A percentile compares a stretch with the other conserved stretches of the same genome.
Conservation (phyloP, 2,888 invertebrate species). For the Stictocephala bisonia region DNA sequence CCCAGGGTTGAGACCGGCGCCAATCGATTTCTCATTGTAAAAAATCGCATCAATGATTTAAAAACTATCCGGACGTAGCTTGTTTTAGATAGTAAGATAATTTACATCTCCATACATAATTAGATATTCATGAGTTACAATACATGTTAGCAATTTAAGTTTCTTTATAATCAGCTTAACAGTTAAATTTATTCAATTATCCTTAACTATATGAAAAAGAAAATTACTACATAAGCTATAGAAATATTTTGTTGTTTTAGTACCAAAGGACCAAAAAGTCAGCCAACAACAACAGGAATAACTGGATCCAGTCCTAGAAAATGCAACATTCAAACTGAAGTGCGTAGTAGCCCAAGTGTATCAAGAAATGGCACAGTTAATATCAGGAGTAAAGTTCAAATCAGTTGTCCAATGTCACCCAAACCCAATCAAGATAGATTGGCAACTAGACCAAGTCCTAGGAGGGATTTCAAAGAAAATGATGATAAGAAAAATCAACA, state of each 20-base stretch:
- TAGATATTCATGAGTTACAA: too few relatives aligned
- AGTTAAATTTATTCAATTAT: too few relatives aligned
- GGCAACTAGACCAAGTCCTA: background rate
- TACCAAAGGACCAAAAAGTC: background rate
- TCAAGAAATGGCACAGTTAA: background rate
- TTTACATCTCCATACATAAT: too few relatives aligned
- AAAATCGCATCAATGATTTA: too few relatives aligned
- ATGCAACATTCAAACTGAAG: slow-evolving; percentile 10
- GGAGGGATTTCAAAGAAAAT: background rate
- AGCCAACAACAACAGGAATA: background rate
- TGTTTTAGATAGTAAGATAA: too few relatives aligned
- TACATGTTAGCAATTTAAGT: too few relatives aligned
- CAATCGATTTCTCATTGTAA: too few relatives aligned
- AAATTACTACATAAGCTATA: too few relatives aligned
- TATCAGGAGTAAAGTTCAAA: background rate
- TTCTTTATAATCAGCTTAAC: too few relatives aligned
- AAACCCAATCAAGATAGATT: background rate
- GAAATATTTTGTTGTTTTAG: background rate
- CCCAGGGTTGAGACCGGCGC: too few relatives aligned
- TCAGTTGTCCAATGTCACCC: background rate
- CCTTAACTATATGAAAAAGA: too few relatives aligned
- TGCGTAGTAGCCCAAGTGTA: background rate
- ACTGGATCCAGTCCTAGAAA: slow-evolving; percentile 7
- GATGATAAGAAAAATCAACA: background rate
- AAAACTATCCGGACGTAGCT: too few relatives aligned